Evolutionary conservation across 2,113 vertebrate species (phyloP), one percentile per base, ranked within the genome.

Genomic region (Neolamprologus kungweensis): DNA sequence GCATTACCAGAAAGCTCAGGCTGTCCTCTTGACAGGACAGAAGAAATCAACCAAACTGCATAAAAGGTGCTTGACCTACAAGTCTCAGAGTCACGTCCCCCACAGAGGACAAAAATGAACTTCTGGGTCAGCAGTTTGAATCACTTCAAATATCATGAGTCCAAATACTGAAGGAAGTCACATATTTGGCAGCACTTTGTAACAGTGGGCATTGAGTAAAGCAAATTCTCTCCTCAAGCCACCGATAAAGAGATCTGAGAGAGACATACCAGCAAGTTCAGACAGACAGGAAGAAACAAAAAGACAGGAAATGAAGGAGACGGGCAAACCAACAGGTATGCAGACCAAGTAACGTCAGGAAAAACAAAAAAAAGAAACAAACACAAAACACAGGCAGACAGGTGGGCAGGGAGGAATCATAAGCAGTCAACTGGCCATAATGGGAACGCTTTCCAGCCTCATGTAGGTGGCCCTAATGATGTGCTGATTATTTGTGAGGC

Each of bases 391-490:
- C 33, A 45, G 33, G 31, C 13, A 78, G 37, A 12, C 40, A 33
- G 57, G 65, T 84, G 71, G 28, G 84, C 14, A 54, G 85, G 73
- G 82, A 47, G 23, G 51, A 83, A 82, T 65, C 78, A 89, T 63
- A 82, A 83, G n/a, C 63, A 68, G 83, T 81, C 80, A 79, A 16
- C 53, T 79, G 54, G 31, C 12, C 81, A 83, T 80, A 55, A 85
- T 90, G 89, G 85, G 84, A 86, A 68, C 47, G 33, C 83, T 91
- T 91, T 85, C 80, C 85, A 91, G 85, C 37, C 84, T 21, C 13
- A 83, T 83, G 90, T 89, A 86, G 92, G 90, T 82, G 82, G 86
- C 79, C 86, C 33, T 90, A 85, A 88, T 89, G 85, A 84, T 82
- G 88, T 88, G 91, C 88, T 71, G 71, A 87, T 90, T 89, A 91